These are phyloP conservation scores for Porites lutea DNA, from an alignment of 64 coral and sea anemone genomes.

Conservation along the genomic window DNA sequence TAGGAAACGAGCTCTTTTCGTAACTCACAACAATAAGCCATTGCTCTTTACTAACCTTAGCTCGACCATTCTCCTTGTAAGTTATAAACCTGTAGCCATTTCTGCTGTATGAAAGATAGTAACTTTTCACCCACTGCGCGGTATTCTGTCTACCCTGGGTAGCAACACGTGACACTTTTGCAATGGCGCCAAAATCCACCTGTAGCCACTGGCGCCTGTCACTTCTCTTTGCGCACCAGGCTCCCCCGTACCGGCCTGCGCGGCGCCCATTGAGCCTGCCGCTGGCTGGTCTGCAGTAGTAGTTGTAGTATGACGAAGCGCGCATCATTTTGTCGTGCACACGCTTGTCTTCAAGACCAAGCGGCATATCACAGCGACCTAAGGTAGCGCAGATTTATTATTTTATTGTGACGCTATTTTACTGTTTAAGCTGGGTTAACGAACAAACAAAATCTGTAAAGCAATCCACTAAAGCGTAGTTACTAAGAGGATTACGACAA, in stretches of 20 bases:
- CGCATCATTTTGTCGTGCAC: constrained; percentile 42
- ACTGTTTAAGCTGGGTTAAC: no score
- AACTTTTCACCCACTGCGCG: constrained; percentile 73
- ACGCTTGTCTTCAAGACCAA: constrained; percentile 46
- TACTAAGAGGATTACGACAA: no score
- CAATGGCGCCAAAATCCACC: constrained; percentile 71
- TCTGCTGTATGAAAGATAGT: constrained; percentile 61
- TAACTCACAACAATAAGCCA: not conserved
- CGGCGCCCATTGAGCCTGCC: constrained; percentile 57
- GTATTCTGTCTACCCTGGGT: constrained; percentile 81
- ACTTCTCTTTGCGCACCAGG: constrained; percentile 77
- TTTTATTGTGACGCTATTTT: no score
- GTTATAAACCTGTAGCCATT: constrained; percentile 28
- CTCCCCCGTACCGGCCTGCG: constrained; percentile 61
- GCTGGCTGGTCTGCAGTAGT: constrained; percentile 43
- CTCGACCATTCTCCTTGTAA: constrained; percentile 42
- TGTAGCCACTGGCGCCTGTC: constrained; percentile 71
- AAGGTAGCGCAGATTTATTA: not conserved
- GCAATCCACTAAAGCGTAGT: no score
- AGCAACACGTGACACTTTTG: constrained; percentile 55
- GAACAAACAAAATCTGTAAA: no score
- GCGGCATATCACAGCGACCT: constrained; percentile 71
- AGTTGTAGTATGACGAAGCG: constrained; percentile 64
- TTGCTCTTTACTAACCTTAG: constrained; percentile 42
- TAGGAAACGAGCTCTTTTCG: no score